These are phyloP conservation scores for Caenorhabditis japonica DNA, from an alignment of 2,888 invertebrate genomes.

Conservation along the genomic window DNA sequence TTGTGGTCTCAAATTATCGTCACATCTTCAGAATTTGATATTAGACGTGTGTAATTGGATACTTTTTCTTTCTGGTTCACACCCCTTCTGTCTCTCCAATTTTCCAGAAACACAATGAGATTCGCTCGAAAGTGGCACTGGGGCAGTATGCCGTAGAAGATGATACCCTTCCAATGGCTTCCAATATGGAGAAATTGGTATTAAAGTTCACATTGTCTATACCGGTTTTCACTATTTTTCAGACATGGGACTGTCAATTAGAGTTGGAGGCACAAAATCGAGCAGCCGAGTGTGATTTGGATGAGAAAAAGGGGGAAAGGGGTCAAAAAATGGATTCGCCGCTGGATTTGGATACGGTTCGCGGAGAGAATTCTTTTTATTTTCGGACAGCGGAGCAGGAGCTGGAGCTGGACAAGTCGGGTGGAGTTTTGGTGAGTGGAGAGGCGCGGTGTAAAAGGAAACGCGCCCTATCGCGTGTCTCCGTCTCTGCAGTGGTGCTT, in stretches of 20 bases:
- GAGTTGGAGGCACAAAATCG: slow-evolving; percentile 40
- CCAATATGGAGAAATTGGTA: slow-evolving; percentile 44
- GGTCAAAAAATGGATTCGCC: slow-evolving; percentile 1
- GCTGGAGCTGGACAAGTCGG: slow-evolving; percentile 17
- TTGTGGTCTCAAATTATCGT: slow-evolving; percentile 38
- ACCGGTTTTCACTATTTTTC: neutral
- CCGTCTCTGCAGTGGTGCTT: neutral
- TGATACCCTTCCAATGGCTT: slow-evolving; percentile 30
- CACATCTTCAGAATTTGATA: slow-evolving; percentile 39
- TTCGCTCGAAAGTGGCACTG: slow-evolving; percentile 49
- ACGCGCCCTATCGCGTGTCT: too few species aligned
- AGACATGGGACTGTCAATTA: slow-evolving; percentile 51
- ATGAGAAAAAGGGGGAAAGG: neutral
- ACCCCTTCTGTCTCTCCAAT: slow-evolving; percentile 12
- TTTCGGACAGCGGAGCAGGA: slow-evolving; percentile 29
- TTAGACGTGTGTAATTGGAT: slow-evolving; percentile 20
- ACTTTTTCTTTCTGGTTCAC: neutral
- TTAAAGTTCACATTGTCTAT: neutral
- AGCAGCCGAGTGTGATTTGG: slow-evolving; percentile 37
- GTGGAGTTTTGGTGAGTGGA: slow-evolving; percentile 20
- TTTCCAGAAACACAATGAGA: slow-evolving; percentile 47
- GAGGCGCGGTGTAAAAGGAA: too few species aligned
- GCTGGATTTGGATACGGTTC: slow-evolving; percentile 27
- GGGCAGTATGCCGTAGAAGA: slow-evolving; percentile 36
- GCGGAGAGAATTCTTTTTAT: slow-evolving; percentile 49